Base-by-base conservation (phyloP, 2,113 vertebrate species). In the Dissostichus mawsoni region DNA sequence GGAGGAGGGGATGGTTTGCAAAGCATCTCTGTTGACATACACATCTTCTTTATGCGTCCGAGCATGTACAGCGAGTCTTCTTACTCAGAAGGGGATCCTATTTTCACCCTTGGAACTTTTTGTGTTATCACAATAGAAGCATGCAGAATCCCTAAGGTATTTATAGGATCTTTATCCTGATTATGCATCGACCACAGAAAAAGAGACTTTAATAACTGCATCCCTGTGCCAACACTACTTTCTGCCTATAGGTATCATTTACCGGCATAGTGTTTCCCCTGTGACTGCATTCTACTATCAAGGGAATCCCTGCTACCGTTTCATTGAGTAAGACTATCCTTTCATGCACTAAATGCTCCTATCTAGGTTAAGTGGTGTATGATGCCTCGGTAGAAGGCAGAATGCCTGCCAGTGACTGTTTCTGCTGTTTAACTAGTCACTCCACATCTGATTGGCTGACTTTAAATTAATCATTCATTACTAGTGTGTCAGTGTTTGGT, bases 401-500 rank as follows among this genome's bases (percentile, higher is more conserved):
- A 76, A 70, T 71, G 81, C 69, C 81, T 88, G 75, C 87, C 76
- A 80, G 80, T 83, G 82, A 70, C 77, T 70, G 70, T 83, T 85
- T 74, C 73, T 85, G 68, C 81, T 67, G 86, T 93, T 88, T 82
- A 86, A 81, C 76, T 76, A 85, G 87, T 87, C 85, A 80, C 74
- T 85, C 85, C 62, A 66, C 76, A 79, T 87, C 82, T 90, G 90
- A 92, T 94, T 91, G 89, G 84, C 81, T 93, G 92, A 86, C 81
- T 91, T 86, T 76, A 92, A 80, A 94, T 94, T 84, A 94, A 94
- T 94, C 87, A 93, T 95, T 94, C 87, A 93, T 91, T 80, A 84
- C 74, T 72, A 72, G 87, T 89, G 90, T 85, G 87, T 93, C 90
- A 93, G 85, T 84, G 91, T 88, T 87, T 88, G 82, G 85, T 90